Conservation (phyloP, 1,140 invertebrate genomes). For the Nymphalis io region DNA sequence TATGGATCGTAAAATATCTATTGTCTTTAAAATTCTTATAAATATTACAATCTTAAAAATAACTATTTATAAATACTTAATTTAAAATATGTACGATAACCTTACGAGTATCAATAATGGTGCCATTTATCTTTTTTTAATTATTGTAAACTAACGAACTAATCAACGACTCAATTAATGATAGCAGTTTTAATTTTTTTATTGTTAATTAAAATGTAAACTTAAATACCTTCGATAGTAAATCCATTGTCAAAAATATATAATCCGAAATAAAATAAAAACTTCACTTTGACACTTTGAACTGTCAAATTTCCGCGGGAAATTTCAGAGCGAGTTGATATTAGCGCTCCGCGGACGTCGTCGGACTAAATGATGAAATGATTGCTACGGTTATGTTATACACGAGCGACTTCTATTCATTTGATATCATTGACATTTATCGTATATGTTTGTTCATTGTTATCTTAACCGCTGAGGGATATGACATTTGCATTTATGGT, state of each 20-base stretch:
- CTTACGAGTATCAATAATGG: background rate
- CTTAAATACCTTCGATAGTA: conserved; percentile 22
- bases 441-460: conserved; percentile 3
- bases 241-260: conserved; percentile 31
- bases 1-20: background rate
- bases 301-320: conserved; percentile 39
- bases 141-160: no score
- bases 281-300: conserved; percentile 28
- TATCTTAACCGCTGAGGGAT: conserved; percentile 1
- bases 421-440: background rate
- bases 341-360: conserved; percentile 22
- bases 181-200: no score
- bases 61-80: background rate
- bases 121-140: no score
- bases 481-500: background rate
- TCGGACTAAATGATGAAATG: conserved; percentile 39
- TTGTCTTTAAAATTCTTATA: background rate
- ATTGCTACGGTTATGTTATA: conserved; percentile 16
- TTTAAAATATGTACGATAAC: background rate
- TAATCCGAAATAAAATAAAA: conserved; percentile 9
- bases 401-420: background rate
- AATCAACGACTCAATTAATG: no score
- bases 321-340: conserved; percentile 12
- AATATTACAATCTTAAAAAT: no score
- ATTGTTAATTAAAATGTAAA: no score